These are phyloP conservation scores for Chloroceryle amazona DNA, from an alignment of 2,797 vertebrate species.

Conservation along the genomic window DNA sequence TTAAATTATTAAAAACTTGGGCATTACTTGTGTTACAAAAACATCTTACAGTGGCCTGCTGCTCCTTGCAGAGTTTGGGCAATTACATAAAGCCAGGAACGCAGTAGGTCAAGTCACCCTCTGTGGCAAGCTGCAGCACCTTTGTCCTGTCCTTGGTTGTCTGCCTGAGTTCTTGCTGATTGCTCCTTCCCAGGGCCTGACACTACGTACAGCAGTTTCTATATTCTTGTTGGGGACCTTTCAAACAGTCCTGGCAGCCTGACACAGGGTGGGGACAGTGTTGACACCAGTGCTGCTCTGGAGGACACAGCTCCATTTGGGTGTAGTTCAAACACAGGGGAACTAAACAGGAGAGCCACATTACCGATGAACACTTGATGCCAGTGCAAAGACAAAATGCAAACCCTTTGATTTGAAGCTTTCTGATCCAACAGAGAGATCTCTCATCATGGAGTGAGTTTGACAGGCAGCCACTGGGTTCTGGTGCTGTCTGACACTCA, in stretches of 20 bases:
- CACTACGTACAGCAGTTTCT: background rate
- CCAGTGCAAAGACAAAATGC: background rate
- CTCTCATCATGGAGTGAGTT: background rate
- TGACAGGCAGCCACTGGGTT: accelerated
- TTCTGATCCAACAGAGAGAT: background rate
- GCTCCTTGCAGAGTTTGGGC: background rate
- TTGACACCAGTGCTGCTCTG: background rate
- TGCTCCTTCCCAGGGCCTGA: background rate
- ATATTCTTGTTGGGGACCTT: background rate
- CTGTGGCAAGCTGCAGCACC: background rate
- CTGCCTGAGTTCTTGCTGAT: background rate
- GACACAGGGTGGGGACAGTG: background rate
- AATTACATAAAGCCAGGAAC: background rate
- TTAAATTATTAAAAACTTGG: background rate
- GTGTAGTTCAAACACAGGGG: background rate
- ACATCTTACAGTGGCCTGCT: background rate
- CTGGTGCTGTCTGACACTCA: background rate
- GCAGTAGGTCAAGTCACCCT: background rate
- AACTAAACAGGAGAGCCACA: background rate
- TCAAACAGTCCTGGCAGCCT: background rate
- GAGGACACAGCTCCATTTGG: background rate
- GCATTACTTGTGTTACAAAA: background rate
- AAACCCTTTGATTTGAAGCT: background rate
- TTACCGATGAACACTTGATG: too few species aligned
- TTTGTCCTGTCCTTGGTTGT: background rate